Conservation (phyloP, 2,113 vertebrate genomes). For the Prionailurus bengalensis region DNA sequence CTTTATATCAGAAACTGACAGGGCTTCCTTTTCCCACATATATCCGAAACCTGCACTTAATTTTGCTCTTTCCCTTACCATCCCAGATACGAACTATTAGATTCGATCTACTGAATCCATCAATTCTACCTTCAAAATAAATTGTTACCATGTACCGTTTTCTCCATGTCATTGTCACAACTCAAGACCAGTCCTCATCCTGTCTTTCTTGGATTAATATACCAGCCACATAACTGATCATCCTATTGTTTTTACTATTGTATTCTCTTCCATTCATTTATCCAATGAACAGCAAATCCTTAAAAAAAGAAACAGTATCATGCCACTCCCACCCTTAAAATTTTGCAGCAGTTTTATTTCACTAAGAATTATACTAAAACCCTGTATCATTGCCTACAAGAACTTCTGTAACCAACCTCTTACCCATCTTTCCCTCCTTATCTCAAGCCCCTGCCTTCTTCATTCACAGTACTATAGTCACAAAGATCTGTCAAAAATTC, state of each 20-base stretch:
- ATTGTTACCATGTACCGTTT: neutral
- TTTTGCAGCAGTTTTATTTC: neutral
- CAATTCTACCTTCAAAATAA: slow-evolving; percentile 1
- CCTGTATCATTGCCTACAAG: neutral
- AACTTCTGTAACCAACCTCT: neutral
- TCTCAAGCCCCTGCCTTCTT: neutral
- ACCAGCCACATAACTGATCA: neutral
- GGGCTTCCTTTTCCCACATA: neutral
- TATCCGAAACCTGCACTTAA: neutral
- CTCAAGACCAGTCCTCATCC: neutral
- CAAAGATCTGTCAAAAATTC: neutral
- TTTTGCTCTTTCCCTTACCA: neutral
- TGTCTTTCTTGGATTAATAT: neutral
- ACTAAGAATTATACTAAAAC: neutral
- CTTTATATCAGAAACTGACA: neutral
- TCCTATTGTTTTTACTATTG: neutral
- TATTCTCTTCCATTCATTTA: neutral
- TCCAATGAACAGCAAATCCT: neutral
- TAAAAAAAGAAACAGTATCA: neutral
- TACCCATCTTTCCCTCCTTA: neutral
- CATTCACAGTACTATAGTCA: neutral
- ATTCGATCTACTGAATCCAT: neutral
- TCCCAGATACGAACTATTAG: neutral
- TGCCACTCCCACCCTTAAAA: neutral
- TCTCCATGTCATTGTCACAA: neutral